These are phyloP conservation scores for Tetramorium parvispinum DNA, from an alignment of 1,140 invertebrate genomes.

Conservation along the genomic window DNA sequence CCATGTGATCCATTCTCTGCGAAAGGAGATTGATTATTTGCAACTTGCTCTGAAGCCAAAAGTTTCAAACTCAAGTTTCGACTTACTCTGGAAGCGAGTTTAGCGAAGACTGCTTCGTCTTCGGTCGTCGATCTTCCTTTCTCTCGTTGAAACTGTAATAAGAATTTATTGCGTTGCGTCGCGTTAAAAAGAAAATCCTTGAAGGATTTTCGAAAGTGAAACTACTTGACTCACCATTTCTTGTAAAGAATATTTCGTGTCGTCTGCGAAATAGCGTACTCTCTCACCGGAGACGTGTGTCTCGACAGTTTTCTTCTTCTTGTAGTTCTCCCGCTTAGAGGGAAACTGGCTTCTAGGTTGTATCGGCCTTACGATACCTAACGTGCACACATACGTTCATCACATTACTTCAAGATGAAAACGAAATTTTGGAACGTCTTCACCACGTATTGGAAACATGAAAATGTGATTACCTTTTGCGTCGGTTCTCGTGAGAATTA, in stretches of 20 bases:
- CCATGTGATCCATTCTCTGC: constrained; percentile 88
- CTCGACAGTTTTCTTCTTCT: constrained; percentile 87
- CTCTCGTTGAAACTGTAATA: constrained; percentile 94
- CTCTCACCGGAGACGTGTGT: constrained; percentile 92
- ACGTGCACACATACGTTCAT: constrained; percentile 13
- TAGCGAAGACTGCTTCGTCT: constrained; percentile 92
- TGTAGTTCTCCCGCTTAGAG: constrained; percentile 59
- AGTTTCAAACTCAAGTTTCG: constrained; percentile 4
- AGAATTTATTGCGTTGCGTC: background rate
- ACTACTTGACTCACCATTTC: constrained; percentile 89
- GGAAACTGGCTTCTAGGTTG: constrained; percentile 74
- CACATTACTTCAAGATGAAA: background rate
- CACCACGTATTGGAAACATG: too few species aligned
- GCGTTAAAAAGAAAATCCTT: background rate
- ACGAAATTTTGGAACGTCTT: too few species aligned
- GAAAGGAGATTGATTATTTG: constrained; percentile 54
- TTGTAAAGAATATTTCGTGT: constrained; percentile 94
- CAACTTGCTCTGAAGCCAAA: too few species aligned
- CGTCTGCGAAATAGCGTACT: constrained; percentile 95
- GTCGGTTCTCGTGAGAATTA: constrained; percentile 91
- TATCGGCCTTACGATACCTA: constrained; percentile 84
- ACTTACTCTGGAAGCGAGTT: constrained; percentile 89
- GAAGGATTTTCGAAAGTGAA: background rate
- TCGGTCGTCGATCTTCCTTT: constrained; percentile 93
- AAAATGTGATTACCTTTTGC: constrained; percentile 85